These are phyloP conservation scores for Sympetrum striolatum DNA, from an alignment of 2,888 invertebrate species.

Conservation along the genomic window DNA sequence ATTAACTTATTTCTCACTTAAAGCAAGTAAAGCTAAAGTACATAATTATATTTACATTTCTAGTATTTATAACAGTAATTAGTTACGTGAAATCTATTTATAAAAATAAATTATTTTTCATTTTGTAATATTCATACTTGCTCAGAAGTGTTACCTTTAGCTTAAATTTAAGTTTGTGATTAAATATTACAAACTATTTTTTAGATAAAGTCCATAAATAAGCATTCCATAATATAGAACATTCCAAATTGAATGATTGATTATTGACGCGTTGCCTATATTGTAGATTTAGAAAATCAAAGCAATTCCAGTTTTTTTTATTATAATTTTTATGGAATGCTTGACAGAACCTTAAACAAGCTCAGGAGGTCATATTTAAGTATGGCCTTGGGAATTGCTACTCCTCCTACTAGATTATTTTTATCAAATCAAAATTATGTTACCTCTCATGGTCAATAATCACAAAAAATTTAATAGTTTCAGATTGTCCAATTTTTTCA, in stretches of 20 bases:
- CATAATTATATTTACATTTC: slow-evolving; percentile 23
- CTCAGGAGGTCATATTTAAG: slow-evolving; percentile 38
- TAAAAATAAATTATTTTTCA: slow-evolving; percentile 31
- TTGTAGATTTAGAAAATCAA: slow-evolving; percentile 17
- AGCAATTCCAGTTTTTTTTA: slow-evolving; percentile 34
- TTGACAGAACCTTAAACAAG: slow-evolving; percentile 37
- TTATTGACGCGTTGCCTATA: slow-evolving; percentile 35
- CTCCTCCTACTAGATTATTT: slow-evolving; percentile 40
- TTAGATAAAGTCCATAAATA: slow-evolving; percentile 39
- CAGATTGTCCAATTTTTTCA: slow-evolving; percentile 41
- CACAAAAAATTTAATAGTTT: slow-evolving; percentile 37
- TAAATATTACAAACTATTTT: slow-evolving; percentile 31
- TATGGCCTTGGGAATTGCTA: slow-evolving; percentile 41
- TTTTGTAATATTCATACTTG: slow-evolving; percentile 35
- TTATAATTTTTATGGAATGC: slow-evolving; percentile 34
- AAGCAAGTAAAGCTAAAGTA: slow-evolving; percentile 15
- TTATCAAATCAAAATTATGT: slow-evolving; percentile 42
- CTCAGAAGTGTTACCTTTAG: slow-evolving; percentile 36
- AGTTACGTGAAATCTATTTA: slow-evolving; percentile 25
- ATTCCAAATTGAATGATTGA: slow-evolving; percentile 39
- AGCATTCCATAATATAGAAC: slow-evolving; percentile 34
- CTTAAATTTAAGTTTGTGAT: slow-evolving; percentile 27
- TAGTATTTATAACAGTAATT: slow-evolving; percentile 33
- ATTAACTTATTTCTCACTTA: slow-evolving; percentile 35
- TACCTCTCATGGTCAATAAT: slow-evolving; percentile 38